Base-by-base conservation (phyloP, 2,113 vertebrate species). In the Motacilla alba region DNA sequence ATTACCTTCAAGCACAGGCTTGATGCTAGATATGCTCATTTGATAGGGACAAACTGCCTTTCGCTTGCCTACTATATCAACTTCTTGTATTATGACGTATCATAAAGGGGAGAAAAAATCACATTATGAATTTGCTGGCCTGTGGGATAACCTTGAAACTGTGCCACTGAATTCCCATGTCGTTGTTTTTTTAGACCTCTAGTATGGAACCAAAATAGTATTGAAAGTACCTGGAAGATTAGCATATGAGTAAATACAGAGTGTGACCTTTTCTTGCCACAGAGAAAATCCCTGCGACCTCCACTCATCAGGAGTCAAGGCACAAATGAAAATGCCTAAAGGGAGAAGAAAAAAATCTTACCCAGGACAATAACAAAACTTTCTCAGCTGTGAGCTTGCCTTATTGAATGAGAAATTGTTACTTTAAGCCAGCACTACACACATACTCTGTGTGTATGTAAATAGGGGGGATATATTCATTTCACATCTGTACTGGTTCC, bases 121-220 rank as follows among this genome's bases (percentile, higher is more conserved):
- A 68, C 77, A 88, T 96, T 96, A 96, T 72, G 87, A 96, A 95
- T 97, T 94, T 97, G 22, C 62, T 92, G 83, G 59, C 89, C 93
- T 94, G 63, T 94, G 60, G 85, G 78, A 97, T 97, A 96, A 97
- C 95, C 87, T 96, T 98, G 95, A 97, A 97, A 97, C 74, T 33
- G 83, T 60, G 77, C 91, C 86, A 90, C 80, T 79, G 91, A 95
- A 94, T 96, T 96, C 93, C 56, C 73, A 60, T 55, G 22, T 85
- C 53, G 35, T 35, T 89, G 90, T 77, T 90, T 90, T 91, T 91
- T 92, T 39, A 91, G 83, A 88, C 97, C n/a, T 78, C 58, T 79
- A 75, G 62, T 80, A 93, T 84, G 68, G 75, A 67, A 92, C 60
- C 60, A 94, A 91, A 94, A 83, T 86, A 96, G 53, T 33, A 67